A percentile compares a stretch with the other conserved stretches of the same genome.
phyloP scores from a whole-genome alignment of 2,797 vertebrate species.

The Petrocephalus schoutedeni region DNA sequence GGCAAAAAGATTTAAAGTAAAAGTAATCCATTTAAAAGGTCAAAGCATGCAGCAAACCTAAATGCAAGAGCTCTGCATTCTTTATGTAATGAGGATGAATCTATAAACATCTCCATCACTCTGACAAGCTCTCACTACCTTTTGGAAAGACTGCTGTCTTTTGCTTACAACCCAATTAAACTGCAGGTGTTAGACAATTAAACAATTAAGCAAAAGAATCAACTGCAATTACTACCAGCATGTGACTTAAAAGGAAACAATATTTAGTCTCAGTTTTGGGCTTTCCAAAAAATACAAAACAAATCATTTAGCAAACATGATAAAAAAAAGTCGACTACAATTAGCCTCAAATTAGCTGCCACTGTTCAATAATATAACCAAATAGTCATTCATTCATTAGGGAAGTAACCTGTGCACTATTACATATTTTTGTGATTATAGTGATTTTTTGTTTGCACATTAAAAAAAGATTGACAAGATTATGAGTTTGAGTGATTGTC shows the following conservation, averaged over 20 bases:
- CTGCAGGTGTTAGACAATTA: conserved; percentile 9
- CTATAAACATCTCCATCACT: neutral
- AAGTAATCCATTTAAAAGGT: neutral
- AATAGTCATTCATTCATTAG: neutral
- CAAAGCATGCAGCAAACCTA: neutral
- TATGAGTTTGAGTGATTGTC: neutral
- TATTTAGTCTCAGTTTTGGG: neutral
- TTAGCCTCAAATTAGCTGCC: neutral
- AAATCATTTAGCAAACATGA: neutral
- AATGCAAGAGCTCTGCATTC: neutral
- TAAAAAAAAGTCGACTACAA: neutral
- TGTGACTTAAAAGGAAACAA: neutral
- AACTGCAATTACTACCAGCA: neutral
- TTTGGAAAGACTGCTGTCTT: neutral
- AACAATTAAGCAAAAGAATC: conserved; percentile 2
- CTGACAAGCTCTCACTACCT: neutral
- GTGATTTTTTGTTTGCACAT: neutral
- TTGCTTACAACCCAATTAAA: neutral
- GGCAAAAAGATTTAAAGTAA: neutral
- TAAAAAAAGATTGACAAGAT: neutral
- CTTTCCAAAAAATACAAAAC: neutral
- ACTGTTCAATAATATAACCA: neutral
- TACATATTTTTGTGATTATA: neutral
- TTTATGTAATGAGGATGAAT: neutral
- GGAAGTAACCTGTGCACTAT: neutral